Conservation (phyloP, 2,113 vertebrate genomes). For the Cheirogaleus medius region DNA sequence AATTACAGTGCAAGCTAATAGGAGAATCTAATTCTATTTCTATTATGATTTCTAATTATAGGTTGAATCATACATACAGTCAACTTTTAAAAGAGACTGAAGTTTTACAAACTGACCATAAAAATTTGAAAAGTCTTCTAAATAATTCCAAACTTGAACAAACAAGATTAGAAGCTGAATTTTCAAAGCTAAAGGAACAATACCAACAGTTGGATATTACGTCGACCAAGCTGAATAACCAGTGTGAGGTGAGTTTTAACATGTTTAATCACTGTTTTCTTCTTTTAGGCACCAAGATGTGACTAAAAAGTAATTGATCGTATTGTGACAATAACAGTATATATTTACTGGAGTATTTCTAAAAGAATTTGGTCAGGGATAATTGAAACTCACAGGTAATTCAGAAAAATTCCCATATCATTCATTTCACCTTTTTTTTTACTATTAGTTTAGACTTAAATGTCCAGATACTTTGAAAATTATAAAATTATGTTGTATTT, state of each 20-base stretch:
- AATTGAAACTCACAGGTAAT: constrained; percentile 26
- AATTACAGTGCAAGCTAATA: not conserved
- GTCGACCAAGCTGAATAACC: constrained; percentile 96
- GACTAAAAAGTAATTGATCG: not conserved
- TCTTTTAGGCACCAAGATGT: not conserved
- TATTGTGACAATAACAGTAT: not conserved
- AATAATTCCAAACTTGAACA: constrained; percentile 96
- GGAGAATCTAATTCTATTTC: not conserved
- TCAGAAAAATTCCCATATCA: constrained; percentile 30
- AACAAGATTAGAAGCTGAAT: constrained; percentile 96
- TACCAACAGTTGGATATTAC: constrained; percentile 98
- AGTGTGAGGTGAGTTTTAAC: constrained; percentile 91
- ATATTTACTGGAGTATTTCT: not conserved
- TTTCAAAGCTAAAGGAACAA: constrained; percentile 95
- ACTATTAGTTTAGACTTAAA: not conserved
- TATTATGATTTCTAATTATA: constrained; percentile 79
- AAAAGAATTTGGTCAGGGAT: not conserved
- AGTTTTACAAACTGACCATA: constrained; percentile 94
- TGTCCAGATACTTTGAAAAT: not conserved
- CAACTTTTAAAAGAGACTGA: constrained; percentile 95
- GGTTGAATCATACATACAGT: constrained; percentile 90
- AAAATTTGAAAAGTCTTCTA: constrained; percentile 93
- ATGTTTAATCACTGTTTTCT: not conserved
- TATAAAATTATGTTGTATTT: not conserved
- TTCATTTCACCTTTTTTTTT: constrained; percentile 33